A percentile compares a stretch with the other conserved stretches of the same genome.
Evolutionary conservation across 2,113 vertebrate genomes (phyloP).

Genomic region (Rynchops niger): DNA sequence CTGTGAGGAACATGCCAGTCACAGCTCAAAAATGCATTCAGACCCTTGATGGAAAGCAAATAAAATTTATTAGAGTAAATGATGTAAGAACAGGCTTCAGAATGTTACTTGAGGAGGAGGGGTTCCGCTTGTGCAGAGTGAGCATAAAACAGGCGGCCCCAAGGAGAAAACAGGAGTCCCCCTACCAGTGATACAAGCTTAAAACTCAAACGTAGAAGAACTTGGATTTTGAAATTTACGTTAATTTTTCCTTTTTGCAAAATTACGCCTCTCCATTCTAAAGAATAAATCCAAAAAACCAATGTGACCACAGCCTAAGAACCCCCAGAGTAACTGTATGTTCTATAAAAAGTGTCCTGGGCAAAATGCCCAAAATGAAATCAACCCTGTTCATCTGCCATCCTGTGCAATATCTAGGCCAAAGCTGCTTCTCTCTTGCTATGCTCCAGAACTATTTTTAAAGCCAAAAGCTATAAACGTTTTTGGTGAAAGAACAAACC

Average conservation of each 20-base stretch:
- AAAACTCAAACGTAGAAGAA: constrained; percentile 6
- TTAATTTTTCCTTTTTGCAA: neutral
- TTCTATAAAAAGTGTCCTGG: constrained; percentile 83
- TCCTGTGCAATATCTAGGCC: constrained; percentile 72
- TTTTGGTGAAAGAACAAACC: constrained; percentile 83
- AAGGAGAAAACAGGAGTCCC: neutral
- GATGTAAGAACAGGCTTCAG: constrained; percentile 12
- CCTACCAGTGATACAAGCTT: neutral
- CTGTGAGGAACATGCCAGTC: neutral
- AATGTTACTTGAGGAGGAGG: neutral
- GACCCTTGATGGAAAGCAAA: neutral
- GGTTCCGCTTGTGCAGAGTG: neutral
- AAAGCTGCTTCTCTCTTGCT: constrained; percentile 70
- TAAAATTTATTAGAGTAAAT: neutral
- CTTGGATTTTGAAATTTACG: neutral
- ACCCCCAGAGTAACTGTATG: constrained; percentile 76
- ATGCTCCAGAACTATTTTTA: constrained; percentile 79
- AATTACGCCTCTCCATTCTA: constrained; percentile 13
- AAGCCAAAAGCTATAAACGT: constrained; percentile 86
- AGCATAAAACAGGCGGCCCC: neutral
- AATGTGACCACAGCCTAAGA: constrained; percentile 59
- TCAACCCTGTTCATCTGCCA: constrained; percentile 81
- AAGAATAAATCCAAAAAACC: constrained; percentile 67
- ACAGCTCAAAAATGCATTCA: neutral
- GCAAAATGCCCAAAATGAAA: constrained; percentile 78